Conservation (phyloP, 2,888 invertebrate species). For the Athalia rosae region DNA sequence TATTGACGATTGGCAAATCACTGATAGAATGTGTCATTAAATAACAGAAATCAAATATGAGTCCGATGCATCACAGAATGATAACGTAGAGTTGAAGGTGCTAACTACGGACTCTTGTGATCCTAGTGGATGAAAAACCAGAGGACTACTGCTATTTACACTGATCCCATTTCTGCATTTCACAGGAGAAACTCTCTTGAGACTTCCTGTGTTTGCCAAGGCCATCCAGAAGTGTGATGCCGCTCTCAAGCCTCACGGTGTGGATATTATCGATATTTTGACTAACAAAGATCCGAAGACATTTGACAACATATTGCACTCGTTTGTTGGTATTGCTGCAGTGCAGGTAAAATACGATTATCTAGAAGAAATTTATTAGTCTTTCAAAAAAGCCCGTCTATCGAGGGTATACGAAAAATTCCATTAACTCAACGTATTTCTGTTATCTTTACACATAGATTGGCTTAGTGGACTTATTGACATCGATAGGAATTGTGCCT, state of each 20-base stretch:
- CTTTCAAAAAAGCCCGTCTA: background rate
- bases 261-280: conserved; percentile 80
- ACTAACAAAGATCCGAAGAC: conserved; percentile 77
- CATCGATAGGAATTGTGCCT: conserved; percentile 78
- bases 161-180: conserved; percentile 81
- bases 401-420: background rate
- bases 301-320: conserved; percentile 81
- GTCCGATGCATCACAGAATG: too few relatives aligned
- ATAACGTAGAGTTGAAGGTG: too few relatives aligned
- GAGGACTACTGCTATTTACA: too few relatives aligned
- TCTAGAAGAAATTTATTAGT: background rate
- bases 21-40: background rate
- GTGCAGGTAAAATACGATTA: conserved; percentile 73
- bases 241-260: conserved; percentile 77
- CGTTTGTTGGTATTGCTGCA: conserved; percentile 86
- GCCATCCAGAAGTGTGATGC: conserved; percentile 78
- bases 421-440: conserved; percentile 11
- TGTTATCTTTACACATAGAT: conserved; percentile 69
- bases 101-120: too few relatives aligned
- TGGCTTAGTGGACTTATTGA: conserved; percentile 80
- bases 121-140: background rate
- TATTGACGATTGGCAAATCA: background rate
- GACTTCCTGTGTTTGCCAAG: conserved; percentile 79
- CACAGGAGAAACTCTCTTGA: conserved; percentile 82
- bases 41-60: background rate